A percentile compares a stretch with the other conserved stretches of the same genome.
Evolutionary conservation across 2,797 vertebrate species (phyloP).

Genomic region (Simalia tracyae): DNA sequence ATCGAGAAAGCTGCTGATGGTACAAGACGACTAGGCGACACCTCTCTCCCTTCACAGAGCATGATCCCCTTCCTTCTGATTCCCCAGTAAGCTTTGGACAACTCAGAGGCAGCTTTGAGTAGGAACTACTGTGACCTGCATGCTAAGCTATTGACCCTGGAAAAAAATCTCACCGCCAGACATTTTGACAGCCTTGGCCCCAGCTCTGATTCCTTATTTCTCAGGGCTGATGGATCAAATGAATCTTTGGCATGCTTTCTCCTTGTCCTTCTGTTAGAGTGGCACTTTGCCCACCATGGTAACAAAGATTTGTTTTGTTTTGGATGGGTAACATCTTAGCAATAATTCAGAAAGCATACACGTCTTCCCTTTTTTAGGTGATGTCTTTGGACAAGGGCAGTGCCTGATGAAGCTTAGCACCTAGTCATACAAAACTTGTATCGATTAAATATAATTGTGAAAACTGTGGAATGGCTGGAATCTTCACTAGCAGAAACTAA

Average conservation of each 20-base stretch:
- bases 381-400: slow-evolving; percentile 57
- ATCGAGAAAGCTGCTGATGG: no score
- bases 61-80: background rate
- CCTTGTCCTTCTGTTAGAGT: slow-evolving; percentile 57
- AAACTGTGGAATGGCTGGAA: slow-evolving; percentile 1
- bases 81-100: slow-evolving; percentile 13
- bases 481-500: background rate
- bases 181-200: slow-evolving; percentile 32
- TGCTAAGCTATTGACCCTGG: background rate
- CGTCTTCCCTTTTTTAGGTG: slow-evolving; percentile 51
- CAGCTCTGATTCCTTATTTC: slow-evolving; percentile 56
- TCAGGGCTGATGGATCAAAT: slow-evolving; percentile 47
- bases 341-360: slow-evolving; percentile 54
- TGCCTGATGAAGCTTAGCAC: slow-evolving; percentile 39
- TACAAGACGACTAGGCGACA: background rate
- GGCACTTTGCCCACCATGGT: slow-evolving; percentile 45
- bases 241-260: slow-evolving; percentile 46
- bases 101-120: slow-evolving; percentile 1
- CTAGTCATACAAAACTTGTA: slow-evolving; percentile 20
- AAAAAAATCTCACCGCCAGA: slow-evolving; percentile 12
- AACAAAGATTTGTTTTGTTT: slow-evolving; percentile 44
- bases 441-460: slow-evolving; percentile 55
- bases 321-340: slow-evolving; percentile 49
- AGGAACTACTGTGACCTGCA: background rate
- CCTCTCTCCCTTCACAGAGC: background rate